Evolutionary conservation across 2,797 vertebrate species (phyloP), one percentile per base, ranked within the genome.

Genomic region (Choloepus didactylus): DNA sequence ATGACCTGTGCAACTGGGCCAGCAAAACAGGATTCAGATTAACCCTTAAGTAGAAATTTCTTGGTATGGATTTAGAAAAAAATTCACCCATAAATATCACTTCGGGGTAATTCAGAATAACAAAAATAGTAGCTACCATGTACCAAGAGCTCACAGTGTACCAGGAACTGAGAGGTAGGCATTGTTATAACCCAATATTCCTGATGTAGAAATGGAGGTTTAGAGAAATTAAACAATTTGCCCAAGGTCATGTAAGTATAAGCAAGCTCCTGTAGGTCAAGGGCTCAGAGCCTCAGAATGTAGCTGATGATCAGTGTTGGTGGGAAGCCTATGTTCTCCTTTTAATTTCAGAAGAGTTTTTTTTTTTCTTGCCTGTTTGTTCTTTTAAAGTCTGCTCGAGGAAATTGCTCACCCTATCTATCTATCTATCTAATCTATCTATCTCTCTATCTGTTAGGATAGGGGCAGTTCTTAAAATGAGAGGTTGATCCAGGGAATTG

Each of bases 371-470:
- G n/a, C 5, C 27, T 44, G 1, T 56, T 56, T 56, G 23, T 86
- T 4, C 16, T 46, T 62, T 70, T 87, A 54, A 89, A 72, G 86
- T 89, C 5, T 35, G 81, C 62, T 95, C 29, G 67, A 93, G 81
- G 86, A 76, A 76, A 81, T 76, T 25, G 14, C 6, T 49, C 31
- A 29, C 9, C 11, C 41, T 44, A 44, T 44, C 41, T 44, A 44
- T 44, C 41, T 44, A 44, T 44, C 49, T 44, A 44, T 44, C 41
- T 44, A 44, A 49, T 49, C 49, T 49, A 49, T 49, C 49, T 49
- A 9, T 49, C 49, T 49, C 9, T 49, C 49, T 49, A 49, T 9
- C 49, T 49, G 79, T 73, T 35, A 81, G 12, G 51, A 86, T 27
- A 4, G 29, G 60, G 35, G 25, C 23, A 60, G 67, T 87, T 95